These are phyloP conservation scores for Eulemur rufifrons DNA, from an alignment of 2,113 vertebrate genomes.

Conservation along the genomic window DNA sequence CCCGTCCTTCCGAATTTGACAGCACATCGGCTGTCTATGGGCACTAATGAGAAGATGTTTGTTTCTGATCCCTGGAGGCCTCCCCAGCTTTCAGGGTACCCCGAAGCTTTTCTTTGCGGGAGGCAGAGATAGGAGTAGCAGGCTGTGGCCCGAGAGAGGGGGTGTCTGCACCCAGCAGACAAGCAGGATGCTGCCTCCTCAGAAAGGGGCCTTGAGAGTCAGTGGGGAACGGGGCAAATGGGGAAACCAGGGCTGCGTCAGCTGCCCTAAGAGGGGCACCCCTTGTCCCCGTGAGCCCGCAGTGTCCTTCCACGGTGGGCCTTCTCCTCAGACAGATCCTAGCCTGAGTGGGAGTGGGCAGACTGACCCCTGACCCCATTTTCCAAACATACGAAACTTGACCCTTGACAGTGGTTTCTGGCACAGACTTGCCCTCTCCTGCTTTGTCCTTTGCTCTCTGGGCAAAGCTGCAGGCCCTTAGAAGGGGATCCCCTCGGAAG, in stretches of 20 bases:
- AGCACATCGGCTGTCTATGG: background rate
- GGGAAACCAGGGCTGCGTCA: background rate
- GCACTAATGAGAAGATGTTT: background rate
- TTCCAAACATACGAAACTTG: background rate
- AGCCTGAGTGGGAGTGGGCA: background rate
- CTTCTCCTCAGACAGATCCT: background rate
- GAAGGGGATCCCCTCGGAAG: conserved; percentile 59
- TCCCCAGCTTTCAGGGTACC: background rate
- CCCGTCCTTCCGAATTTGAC: background rate
- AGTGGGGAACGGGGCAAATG: background rate
- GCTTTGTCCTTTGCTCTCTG: background rate
- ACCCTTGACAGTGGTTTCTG: background rate
- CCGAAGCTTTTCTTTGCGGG: background rate
- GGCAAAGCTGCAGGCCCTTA: background rate
- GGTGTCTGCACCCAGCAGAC: background rate
- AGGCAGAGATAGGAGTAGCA: background rate
- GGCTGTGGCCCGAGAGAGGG: background rate
- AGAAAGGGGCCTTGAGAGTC: background rate
- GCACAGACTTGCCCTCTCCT: background rate
- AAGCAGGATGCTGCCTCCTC: background rate
- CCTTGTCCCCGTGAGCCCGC: background rate
- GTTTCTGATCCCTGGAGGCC: background rate
- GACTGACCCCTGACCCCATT: background rate
- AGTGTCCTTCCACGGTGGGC: background rate
- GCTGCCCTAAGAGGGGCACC: background rate